Percentiles rank a stretch among this genome's conserved stretches.
Conservation (phyloP, 2,113 vertebrate species). For the Phalacrocorax aristotelis region DNA sequence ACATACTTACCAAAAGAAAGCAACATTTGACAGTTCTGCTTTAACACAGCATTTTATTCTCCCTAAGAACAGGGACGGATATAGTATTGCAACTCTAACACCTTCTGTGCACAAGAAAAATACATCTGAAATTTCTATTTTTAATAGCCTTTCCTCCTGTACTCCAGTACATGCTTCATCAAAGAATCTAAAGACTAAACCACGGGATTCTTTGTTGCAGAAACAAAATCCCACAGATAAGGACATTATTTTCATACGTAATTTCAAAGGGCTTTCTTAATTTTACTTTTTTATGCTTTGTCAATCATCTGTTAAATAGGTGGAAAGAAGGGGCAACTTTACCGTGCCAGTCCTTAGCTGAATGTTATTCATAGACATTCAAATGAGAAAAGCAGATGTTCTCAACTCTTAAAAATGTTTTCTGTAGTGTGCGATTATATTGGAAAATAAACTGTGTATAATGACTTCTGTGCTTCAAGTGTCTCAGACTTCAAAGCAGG, state of each 20-base stretch:
- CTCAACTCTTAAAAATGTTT: background rate
- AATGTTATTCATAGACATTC: background rate
- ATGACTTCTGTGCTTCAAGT: background rate
- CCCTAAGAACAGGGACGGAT: background rate
- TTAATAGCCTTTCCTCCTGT: background rate
- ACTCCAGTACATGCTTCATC: background rate
- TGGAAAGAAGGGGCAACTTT: background rate
- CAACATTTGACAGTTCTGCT: background rate
- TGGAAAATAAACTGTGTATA: background rate
- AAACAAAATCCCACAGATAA: background rate
- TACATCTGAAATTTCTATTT: background rate
- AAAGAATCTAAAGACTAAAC: background rate
- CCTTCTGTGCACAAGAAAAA: background rate
- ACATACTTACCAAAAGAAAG: background rate
- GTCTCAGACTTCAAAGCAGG: background rate
- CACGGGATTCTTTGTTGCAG: background rate
- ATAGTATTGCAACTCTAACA: background rate
- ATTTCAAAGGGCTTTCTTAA: background rate
- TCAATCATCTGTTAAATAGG: background rate
- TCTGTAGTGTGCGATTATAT: background rate
- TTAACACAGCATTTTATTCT: background rate
- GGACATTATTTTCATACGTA: background rate
- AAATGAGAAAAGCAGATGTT: background rate
- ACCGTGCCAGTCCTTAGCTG: background rate
- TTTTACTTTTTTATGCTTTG: background rate